Conservation (phyloP, 1,140 invertebrate species). For the Drosophila pandora region DNA sequence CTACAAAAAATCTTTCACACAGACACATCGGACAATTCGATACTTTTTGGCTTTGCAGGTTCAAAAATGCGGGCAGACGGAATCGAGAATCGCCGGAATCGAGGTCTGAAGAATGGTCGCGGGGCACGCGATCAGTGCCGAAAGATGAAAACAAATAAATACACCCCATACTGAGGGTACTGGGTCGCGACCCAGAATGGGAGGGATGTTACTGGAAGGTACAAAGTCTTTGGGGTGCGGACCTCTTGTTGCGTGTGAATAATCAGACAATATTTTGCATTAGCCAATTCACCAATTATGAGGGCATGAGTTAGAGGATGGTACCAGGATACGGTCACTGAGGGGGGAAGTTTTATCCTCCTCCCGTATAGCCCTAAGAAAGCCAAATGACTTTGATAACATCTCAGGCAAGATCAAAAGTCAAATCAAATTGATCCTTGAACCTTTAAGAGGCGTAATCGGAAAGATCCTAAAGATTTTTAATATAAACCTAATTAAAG, state of each 20-base stretch:
- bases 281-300: conserved; percentile 70
- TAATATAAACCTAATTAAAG: background rate
- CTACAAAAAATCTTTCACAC: conserved; percentile 49
- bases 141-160: conserved; percentile 57
- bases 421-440: conserved; percentile 53
- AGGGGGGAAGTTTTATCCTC: conserved; percentile 11
- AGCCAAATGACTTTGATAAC: conserved; percentile 50
- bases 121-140: conserved; percentile 64
- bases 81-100: conserved; percentile 31
- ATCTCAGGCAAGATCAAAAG: conserved; percentile 63
- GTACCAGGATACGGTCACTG: conserved; percentile 2
- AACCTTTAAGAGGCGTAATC: conserved; percentile 28
- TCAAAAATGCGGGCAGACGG: conserved; percentile 69
- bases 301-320: conserved; percentile 35
- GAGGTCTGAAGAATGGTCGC: conserved; percentile 41
- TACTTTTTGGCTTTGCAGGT: conserved; percentile 76
- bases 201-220: conserved; percentile 32
- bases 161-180: conserved; percentile 55
- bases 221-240: conserved; percentile 8
- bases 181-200: conserved; percentile 44
- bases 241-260: conserved; percentile 61
- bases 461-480: background rate
- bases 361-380: conserved; percentile 26
- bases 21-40: conserved; percentile 58
- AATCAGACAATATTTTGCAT: conserved; percentile 73